These are phyloP conservation scores for Tyrophagus putrescentiae DNA, from an alignment of 1,140 invertebrate species.

Conservation along the genomic window DNA sequence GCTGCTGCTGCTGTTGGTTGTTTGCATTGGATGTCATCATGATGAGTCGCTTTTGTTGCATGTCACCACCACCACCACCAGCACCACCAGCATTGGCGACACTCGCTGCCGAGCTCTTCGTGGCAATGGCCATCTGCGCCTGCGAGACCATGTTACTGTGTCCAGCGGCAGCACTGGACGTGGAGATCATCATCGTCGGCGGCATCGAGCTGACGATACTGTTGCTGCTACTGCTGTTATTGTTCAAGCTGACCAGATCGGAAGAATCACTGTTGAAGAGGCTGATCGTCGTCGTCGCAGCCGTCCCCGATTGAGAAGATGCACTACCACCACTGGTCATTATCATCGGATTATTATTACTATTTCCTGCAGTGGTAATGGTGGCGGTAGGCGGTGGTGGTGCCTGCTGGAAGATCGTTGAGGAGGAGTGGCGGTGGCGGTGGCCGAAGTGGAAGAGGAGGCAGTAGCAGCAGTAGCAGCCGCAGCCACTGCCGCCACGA, in stretches of 20 bases:
- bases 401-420: not conserved
- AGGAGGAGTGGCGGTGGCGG: not conserved
- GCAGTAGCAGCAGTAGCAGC: not conserved
- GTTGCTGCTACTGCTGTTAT: constrained; percentile 1
- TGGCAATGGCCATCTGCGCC: too few species aligned
- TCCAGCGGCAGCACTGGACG: too few species aligned
- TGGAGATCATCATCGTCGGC: too few species aligned
- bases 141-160: too few species aligned
- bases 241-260: not conserved
- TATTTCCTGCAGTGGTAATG: not conserved
- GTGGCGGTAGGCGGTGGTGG: not conserved
- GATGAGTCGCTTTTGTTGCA: not conserved
- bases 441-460: not conserved
- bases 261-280: too few species aligned
- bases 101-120: not conserved
- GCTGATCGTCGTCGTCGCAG: not conserved
- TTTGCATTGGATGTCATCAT: not conserved
- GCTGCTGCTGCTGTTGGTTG: not conserved
- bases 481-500: not conserved
- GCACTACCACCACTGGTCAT: not conserved
- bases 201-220: not conserved
- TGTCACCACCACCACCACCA: not conserved
- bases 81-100: not conserved
- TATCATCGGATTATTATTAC: not conserved
- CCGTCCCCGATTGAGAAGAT: not conserved